These are phyloP conservation scores for Lichenostomus cassidix DNA, from an alignment of 2,113 vertebrate species.

Conservation along the genomic window DNA sequence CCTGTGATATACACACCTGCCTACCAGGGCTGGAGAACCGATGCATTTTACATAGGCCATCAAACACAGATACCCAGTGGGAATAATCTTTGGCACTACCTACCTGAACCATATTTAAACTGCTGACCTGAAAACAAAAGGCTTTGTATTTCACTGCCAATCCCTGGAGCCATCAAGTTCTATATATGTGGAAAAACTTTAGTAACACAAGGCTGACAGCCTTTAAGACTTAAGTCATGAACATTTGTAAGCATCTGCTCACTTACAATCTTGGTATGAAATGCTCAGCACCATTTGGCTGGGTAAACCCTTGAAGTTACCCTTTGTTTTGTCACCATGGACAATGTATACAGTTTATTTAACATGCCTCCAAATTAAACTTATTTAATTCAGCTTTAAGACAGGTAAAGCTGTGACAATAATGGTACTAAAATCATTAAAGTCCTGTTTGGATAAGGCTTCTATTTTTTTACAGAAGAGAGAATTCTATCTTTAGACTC, in stretches of 20 bases:
- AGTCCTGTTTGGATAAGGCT: background rate
- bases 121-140: slow-evolving; percentile 46
- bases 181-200: background rate
- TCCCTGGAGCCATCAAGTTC: slow-evolving; percentile 11
- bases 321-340: background rate
- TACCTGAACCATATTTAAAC: slow-evolving; percentile 20
- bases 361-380: background rate
- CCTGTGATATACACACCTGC: slow-evolving; percentile 9
- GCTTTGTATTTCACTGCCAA: slow-evolving; percentile 4
- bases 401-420: background rate
- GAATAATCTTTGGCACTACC: slow-evolving; percentile 17
- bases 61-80: background rate
- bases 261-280: background rate
- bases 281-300: background rate
- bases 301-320: background rate
- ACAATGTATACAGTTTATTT: background rate
- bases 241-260: background rate
- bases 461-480: background rate
- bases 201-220: background rate
- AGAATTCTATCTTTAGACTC: background rate
- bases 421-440: background rate
- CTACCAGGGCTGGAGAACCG: background rate
- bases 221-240: background rate
- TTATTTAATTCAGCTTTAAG: background rate
- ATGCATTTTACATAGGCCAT: slow-evolving; percentile 33